A percentile compares a stretch with the other conserved stretches of the same genome.
Evolutionary conservation across 2,888 invertebrate genomes (phyloP).

Genomic region (Parascotia fuliginaria): DNA sequence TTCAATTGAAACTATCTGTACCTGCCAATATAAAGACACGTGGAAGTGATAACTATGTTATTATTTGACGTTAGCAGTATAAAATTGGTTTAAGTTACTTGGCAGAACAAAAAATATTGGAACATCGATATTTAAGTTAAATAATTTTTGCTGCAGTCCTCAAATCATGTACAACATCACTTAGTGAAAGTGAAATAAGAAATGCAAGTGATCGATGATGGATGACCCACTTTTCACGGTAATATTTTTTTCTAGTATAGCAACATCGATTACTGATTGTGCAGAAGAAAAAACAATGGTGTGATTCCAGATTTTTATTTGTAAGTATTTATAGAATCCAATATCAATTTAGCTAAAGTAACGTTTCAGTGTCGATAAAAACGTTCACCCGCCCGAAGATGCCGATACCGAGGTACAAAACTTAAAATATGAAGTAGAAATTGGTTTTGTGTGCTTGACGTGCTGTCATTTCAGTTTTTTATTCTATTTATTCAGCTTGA

Average conservation of each 20-base stretch:
- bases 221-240: constrained; percentile 68
- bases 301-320: constrained; percentile 86
- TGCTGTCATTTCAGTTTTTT: constrained; percentile 81
- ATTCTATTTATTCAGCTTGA: constrained; percentile 80
- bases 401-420: constrained; percentile 66
- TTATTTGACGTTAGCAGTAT: no score
- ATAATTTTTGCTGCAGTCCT: background rate
- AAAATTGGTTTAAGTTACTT: no score
- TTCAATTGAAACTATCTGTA: constrained; percentile 4
- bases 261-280: constrained; percentile 80
- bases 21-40: background rate
- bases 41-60: constrained; percentile 2
- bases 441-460: constrained; percentile 67
- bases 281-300: constrained; percentile 86
- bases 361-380: constrained; percentile 64
- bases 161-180: constrained; percentile 1
- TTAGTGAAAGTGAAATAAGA: constrained; percentile 52
- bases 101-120: no score
- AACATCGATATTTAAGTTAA: no score
- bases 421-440: constrained; percentile 52
- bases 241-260: constrained; percentile 62
- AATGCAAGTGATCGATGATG: constrained; percentile 57
- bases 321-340: constrained; percentile 85
- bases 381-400: constrained; percentile 56
- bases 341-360: constrained; percentile 74